These are phyloP conservation scores for Cepaea hortensis DNA, from an alignment of 2,888 invertebrate genomes.

Conservation along the genomic window DNA sequence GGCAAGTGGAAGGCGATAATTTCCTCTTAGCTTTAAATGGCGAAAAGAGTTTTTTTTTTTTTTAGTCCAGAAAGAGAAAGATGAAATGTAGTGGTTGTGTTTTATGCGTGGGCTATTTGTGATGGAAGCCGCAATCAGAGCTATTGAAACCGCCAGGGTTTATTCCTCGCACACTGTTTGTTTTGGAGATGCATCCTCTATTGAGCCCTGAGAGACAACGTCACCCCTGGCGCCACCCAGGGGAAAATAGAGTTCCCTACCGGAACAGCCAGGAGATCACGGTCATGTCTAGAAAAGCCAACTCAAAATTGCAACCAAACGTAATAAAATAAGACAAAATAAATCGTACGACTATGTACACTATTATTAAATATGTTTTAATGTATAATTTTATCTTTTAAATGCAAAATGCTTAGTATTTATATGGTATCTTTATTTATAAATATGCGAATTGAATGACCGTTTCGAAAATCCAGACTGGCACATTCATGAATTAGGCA, in stretches of 20 bases:
- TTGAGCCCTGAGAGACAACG: conserved; percentile 22
- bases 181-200: conserved; percentile 40
- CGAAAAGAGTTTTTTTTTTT: conserved; percentile 12
- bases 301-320: not conserved
- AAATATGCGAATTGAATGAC: not conserved
- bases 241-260: conserved; percentile 13
- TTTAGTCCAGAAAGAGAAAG: conserved; percentile 16
- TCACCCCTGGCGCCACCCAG: conserved; percentile 34
- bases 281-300: not conserved
- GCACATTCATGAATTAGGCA: not conserved
- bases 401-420: too few species aligned
- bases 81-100: conserved; percentile 23
- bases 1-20: conserved; percentile 15
- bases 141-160: conserved; percentile 31
- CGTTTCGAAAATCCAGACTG: not conserved
- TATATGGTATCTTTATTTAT: not conserved
- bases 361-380: not conserved
- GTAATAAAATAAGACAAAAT: not conserved
- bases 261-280: conserved; percentile 23
- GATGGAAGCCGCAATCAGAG: conserved; percentile 43
- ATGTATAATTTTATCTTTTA: too few species aligned
- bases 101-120: conserved; percentile 31
- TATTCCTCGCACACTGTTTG: conserved; percentile 31
- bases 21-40: conserved; percentile 32
- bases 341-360: not conserved